Evolutionary conservation across 2,113 vertebrate genomes (phyloP), one percentile per base, ranked within the genome.

Genomic region (Pedetes capensis): DNA sequence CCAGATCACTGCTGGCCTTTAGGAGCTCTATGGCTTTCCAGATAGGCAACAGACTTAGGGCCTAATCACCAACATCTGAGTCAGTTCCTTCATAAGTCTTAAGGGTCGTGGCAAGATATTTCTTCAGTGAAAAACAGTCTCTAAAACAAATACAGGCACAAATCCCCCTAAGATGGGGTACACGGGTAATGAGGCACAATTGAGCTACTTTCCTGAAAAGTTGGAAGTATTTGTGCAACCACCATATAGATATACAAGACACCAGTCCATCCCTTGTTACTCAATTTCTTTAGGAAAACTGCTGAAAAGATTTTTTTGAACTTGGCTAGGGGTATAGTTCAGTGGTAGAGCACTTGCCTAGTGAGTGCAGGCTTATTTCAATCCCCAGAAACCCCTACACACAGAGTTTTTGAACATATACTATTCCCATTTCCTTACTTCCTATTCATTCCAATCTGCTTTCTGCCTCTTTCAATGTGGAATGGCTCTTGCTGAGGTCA

Each of bases 31-130:
- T 29, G 17, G 71, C 27, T 95, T 90, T 94, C 85, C 78, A 95
- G 81, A 92, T 87, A 95, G 87, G 72, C 75, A 91, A 86, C 53
- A 95, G 71, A 92, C 37, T 57, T 61, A 81, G 39, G 57, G 37
- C 53, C 53, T 87, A 97, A 95, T 91, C 47, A 89, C 32, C 78
- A 93, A 96, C 49, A 83, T 91, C 78, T 94, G 42, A 89, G 39
- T 51, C 71, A 88, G 29, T 7, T 34, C 16, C 85, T 85, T 80
- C n/a, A 83, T 55, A 55, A 88, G 17, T 55, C 55, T 93, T 57
- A 87, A 76, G 72, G 16, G 39, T 91, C 72, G 47, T 81, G 32
- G 64, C 32, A 85, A 96, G 92, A 87, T 84, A 91, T 34, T 69
- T 71, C 23, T 20, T 64, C 53, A 47, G 27, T 66, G 49, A 84